These are phyloP conservation scores for Catharus fuscescens DNA, from an alignment of 2,113 vertebrate species.

Conservation along the genomic window DNA sequence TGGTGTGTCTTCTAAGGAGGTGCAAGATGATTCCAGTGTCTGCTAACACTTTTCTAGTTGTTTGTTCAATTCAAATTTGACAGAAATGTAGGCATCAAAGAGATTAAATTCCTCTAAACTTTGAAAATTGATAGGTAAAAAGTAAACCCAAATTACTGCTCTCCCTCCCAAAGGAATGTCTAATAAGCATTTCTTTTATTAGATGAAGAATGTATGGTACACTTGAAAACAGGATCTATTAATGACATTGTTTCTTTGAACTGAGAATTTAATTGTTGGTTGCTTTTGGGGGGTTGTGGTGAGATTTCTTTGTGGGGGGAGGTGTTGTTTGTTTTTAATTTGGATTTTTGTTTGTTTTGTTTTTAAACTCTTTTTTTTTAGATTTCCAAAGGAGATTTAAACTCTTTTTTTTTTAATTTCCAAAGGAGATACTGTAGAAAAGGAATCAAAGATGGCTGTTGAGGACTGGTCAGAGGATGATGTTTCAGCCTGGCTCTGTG, in stretches of 20 bases:
- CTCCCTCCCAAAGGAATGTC: background rate
- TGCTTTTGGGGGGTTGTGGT: background rate
- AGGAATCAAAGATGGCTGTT: constrained; percentile 62
- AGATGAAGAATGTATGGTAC: background rate
- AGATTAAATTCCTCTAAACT: background rate
- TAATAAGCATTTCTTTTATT: background rate
- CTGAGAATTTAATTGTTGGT: background rate
- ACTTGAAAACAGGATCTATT: background rate
- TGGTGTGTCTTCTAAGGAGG: background rate
- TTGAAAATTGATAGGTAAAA: background rate
- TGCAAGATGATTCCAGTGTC: background rate
- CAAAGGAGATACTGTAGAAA: constrained; percentile 69
- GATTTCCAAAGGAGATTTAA: constrained; percentile 70
- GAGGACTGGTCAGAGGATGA: constrained; percentile 90
- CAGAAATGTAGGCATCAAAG: background rate
- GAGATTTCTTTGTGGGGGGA: rapidly evolving
- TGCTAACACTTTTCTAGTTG: background rate
- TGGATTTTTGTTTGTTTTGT: background rate
- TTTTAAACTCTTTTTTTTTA: background rate
- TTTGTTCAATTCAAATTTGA: background rate
- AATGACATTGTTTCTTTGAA: background rate
- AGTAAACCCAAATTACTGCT: background rate
- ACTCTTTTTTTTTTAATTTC: background rate
- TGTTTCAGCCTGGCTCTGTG: constrained; percentile 81
- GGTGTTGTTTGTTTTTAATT: background rate